A percentile compares a stretch with the other conserved stretches of the same genome.
These are phyloP conservation scores for Lindbergichthys nudifrons DNA, from an alignment of 2,797 vertebrate genomes.

Conservation along the genomic window DNA sequence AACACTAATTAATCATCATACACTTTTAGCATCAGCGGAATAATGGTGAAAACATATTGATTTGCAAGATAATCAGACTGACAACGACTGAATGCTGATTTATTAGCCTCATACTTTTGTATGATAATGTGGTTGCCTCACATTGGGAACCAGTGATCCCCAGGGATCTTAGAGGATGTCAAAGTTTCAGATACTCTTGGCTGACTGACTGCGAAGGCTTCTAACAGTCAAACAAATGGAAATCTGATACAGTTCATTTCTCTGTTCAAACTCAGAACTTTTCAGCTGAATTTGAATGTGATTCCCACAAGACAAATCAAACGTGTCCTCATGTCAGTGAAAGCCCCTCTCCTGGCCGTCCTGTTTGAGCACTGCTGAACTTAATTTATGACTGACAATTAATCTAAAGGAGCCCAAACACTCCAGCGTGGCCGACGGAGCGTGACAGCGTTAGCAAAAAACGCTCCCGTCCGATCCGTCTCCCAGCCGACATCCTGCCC, in stretches of 20 bases:
- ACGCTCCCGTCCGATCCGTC: conserved; percentile 60
- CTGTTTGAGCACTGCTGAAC: conserved; percentile 49
- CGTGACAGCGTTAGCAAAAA: conserved; percentile 64
- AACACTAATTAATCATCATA: conserved; percentile 63
- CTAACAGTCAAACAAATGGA: conserved; percentile 51
- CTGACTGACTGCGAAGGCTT: conserved; percentile 22
- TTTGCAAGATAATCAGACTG: conserved; percentile 63
- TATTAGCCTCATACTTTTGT: conserved; percentile 41
- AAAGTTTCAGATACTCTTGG: conserved; percentile 22
- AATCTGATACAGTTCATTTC: conserved; percentile 53
- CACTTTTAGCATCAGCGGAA: conserved; percentile 46
- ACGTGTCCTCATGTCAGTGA: conserved; percentile 49
- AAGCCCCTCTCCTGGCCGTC: conserved; percentile 25
- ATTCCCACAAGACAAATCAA: conserved; percentile 47
- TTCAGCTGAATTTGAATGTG: conserved; percentile 53
- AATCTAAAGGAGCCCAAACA: conserved; percentile 77
- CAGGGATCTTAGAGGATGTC: conserved; percentile 23
- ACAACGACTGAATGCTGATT: conserved; percentile 57
- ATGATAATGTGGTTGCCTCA: conserved; percentile 32
- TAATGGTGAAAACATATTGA: conserved; percentile 54
- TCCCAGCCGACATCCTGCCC: conserved; percentile 65
- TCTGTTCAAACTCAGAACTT: conserved; percentile 23
- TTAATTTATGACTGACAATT: conserved; percentile 82
- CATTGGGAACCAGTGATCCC: conserved; percentile 13
- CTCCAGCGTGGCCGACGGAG: conserved; percentile 57